These are phyloP conservation scores for Latrodectus elegans DNA, from an alignment of 2,888 invertebrate genomes.

Conservation along the genomic window DNA sequence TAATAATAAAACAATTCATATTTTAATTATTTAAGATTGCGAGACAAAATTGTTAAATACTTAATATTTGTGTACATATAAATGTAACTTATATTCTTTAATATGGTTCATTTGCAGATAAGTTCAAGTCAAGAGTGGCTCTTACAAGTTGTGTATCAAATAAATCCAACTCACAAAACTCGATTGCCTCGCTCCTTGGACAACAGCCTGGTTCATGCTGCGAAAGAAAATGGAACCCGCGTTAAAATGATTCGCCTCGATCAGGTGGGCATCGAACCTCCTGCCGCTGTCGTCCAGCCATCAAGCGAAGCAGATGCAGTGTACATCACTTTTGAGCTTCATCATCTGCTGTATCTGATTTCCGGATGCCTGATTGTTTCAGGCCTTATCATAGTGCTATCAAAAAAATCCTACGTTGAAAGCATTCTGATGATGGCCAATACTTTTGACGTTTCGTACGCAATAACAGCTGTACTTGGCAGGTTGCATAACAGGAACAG, in stretches of 20 bases:
- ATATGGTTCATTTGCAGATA: slow-evolving; percentile 71
- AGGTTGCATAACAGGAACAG: background rate
- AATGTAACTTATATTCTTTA: background rate
- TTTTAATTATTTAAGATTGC: background rate
- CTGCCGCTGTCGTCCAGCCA: background rate
- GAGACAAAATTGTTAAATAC: background rate
- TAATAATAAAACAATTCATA: background rate
- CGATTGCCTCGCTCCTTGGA: slow-evolving; percentile 23
- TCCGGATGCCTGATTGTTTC: slow-evolving; percentile 50
- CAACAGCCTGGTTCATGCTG: background rate
- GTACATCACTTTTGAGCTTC: slow-evolving; percentile 20
- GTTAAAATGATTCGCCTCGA: slow-evolving; percentile 28
- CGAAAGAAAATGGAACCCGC: slow-evolving; percentile 38
- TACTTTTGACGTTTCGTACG: background rate
- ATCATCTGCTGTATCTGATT: slow-evolving; percentile 52
- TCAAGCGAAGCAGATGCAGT: background rate
- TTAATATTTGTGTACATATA: background rate
- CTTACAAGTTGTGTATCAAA: slow-evolving; percentile 75
- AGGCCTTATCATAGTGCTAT: slow-evolving; percentile 23
- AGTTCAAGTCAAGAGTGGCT: slow-evolving; percentile 76
- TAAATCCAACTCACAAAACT: slow-evolving; percentile 72
- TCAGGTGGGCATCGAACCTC: background rate
- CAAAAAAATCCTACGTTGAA: slow-evolving; percentile 12
- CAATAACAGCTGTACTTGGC: slow-evolving; percentile 1
- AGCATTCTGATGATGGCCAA: slow-evolving; percentile 8